A percentile compares a stretch with the other conserved stretches of the same genome.
These are phyloP conservation scores for Nesoenas mayeri DNA, from an alignment of 2,113 vertebrate genomes.

Conservation along the genomic window DNA sequence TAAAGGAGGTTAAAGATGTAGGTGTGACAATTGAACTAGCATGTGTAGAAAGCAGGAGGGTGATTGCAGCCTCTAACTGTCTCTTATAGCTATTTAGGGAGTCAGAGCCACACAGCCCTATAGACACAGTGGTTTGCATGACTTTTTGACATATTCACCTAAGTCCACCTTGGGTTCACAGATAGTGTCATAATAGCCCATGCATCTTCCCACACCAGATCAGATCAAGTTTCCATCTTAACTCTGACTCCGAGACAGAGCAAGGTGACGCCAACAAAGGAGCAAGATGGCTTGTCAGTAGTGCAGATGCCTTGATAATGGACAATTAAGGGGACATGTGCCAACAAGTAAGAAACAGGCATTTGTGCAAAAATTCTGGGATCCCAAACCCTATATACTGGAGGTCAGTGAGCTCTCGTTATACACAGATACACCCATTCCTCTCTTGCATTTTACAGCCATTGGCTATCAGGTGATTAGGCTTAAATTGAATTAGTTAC, in stretches of 20 bases:
- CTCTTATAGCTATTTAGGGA: neutral
- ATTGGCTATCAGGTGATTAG: neutral
- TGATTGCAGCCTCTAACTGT: neutral
- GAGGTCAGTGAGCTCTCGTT: neutral
- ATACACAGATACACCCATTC: neutral
- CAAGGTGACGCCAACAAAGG: neutral
- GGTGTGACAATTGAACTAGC: neutral
- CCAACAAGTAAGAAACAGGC: neutral
- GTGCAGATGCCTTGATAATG: rapidly evolving
- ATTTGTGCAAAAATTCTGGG: neutral
- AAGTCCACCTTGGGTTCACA: neutral
- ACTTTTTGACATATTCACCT: neutral
- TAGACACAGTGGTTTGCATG: neutral
- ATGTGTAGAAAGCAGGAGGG: rapidly evolving
- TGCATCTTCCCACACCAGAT: neutral
- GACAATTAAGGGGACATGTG: neutral
- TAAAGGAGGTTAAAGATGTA: neutral
- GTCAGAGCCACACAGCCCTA: neutral
- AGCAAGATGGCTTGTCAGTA: neutral
- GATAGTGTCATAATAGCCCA: rapidly evolving
- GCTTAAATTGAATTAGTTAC: neutral
- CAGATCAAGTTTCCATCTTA: neutral
- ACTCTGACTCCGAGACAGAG: neutral
- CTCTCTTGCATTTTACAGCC: neutral
- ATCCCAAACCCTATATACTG: neutral